Base-by-base conservation (phyloP, 2,888 invertebrate species). In the Stictocephala bisonia region DNA sequence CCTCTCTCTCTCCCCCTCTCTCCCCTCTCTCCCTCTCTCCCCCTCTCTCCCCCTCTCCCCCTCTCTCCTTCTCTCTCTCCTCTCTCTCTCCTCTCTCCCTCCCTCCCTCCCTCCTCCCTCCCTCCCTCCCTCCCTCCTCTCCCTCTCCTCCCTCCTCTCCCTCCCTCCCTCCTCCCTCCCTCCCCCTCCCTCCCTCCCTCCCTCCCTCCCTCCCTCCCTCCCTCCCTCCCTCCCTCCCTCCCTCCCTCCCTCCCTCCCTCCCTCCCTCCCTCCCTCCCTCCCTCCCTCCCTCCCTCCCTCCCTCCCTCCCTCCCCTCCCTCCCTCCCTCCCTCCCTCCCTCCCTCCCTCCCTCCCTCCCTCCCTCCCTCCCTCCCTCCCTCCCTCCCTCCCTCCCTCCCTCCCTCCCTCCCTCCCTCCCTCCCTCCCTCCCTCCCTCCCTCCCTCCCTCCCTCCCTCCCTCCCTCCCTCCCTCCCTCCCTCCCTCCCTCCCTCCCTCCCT, bases 261-360 rank as follows among this genome's bases (percentile, higher is more conserved):
- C 51, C 18, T 56, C 9, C 56, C 29, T 35, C 74, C 27, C 9
- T 58, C 18, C n/a, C 64, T 29, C 71, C 66, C 48, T 68, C 60
- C 50, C 26, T 71, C 71, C 40, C 68, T 44, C 20, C 53, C 51
- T 60, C 69, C 66, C 72, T 71, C 29, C 24, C 29, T 72, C 56
- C 51, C 27, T 73, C 41, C 64, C 64, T 67, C 48, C 60, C 64
- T n/a, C n/a, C n/a, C n/a, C n/a, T n/a, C n/a, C n/a, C n/a, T n/a
- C n/a, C n/a, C n/a, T n/a, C n/a, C n/a, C n/a, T n/a, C n/a, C n/a
- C n/a, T n/a, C n/a, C n/a, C n/a, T n/a, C n/a, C n/a, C n/a, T n/a
- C n/a, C n/a, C n/a, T n/a, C n/a, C n/a, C n/a, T n/a, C n/a, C n/a
- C n/a, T n/a, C n/a, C n/a, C n/a, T n/a, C n/a, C n/a, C n/a, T n/a